These are phyloP conservation scores for Melanaphis sacchari DNA, from an alignment of 1,140 invertebrate species.

Conservation along the genomic window DNA sequence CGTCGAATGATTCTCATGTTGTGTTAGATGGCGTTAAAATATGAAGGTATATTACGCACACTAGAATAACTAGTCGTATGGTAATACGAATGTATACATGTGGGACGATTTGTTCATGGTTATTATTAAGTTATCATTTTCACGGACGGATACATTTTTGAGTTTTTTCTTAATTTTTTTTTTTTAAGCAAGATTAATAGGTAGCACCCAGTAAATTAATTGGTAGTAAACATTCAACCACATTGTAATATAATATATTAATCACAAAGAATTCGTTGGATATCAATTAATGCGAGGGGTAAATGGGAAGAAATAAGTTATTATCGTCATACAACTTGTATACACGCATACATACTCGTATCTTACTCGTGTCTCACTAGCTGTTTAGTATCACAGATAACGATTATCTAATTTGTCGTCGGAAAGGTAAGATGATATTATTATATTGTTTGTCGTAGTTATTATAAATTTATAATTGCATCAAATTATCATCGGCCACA, in stretches of 20 bases:
- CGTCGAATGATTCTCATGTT: neutral
- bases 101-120: neutral
- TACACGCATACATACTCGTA: neutral
- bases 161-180: neutral
- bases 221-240: neutral
- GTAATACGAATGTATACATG: neutral
- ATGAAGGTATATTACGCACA: neutral
- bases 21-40: neutral
- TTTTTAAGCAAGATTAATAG: neutral
- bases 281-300: neutral
- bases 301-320: neutral
- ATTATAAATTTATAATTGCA: neutral
- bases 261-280: neutral
- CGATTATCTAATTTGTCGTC: neutral
- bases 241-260: neutral
- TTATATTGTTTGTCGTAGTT: neutral
- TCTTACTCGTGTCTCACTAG: too few relatives aligned
- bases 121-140: neutral
- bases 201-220: neutral
- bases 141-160: neutral
- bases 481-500: neutral
- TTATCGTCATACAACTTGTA: neutral
- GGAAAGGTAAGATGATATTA: neutral
- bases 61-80: neutral
- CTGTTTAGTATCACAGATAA: neutral